These are phyloP conservation scores for Hemithea aestivaria DNA, from an alignment of 2,888 invertebrate species.

Conservation along the genomic window DNA sequence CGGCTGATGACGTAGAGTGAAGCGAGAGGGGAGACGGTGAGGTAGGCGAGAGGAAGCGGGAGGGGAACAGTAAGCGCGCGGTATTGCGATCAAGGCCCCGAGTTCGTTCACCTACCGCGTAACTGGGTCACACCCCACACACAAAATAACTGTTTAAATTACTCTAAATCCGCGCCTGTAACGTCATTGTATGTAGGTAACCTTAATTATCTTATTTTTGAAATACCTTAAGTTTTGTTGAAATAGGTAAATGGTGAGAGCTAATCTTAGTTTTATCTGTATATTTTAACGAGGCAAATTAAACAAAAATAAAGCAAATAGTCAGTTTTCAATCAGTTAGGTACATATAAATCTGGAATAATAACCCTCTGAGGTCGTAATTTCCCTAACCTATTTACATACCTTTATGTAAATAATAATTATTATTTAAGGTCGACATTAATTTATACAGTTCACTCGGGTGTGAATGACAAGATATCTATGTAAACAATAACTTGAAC, in stretches of 20 bases:
- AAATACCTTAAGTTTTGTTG: conserved; percentile 7
- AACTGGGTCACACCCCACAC: conserved; percentile 70
- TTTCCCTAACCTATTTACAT: conserved; percentile 15
- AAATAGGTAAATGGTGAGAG: no score
- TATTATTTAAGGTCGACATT: conserved; percentile 27
- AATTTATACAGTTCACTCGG: conserved; percentile 22
- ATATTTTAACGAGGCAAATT: no score
- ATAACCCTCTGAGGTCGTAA: conserved; percentile 1
- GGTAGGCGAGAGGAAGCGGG: conserved; percentile 28
- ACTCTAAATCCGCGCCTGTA: conserved; percentile 69
- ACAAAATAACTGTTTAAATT: conserved; percentile 68
- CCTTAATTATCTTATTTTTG: conserved; percentile 39
- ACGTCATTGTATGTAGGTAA: conserved; percentile 56
- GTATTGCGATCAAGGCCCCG: conserved; percentile 78
- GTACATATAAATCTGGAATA: conserved; percentile 1
- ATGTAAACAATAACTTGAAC: no score
- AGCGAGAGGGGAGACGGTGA: conserved; percentile 32
- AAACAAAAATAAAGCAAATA: no score
- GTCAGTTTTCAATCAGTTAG: no score
- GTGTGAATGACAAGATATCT: no score
- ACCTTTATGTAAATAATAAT: conserved; percentile 6
- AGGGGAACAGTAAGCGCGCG: conserved; percentile 39
- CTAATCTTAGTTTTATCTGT: no score
- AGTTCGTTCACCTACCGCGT: conserved; percentile 72
- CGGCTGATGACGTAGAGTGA: conserved; percentile 43